Base-by-base conservation (phyloP, 2,888 invertebrate species). In the Octonoba sinensis region DNA sequence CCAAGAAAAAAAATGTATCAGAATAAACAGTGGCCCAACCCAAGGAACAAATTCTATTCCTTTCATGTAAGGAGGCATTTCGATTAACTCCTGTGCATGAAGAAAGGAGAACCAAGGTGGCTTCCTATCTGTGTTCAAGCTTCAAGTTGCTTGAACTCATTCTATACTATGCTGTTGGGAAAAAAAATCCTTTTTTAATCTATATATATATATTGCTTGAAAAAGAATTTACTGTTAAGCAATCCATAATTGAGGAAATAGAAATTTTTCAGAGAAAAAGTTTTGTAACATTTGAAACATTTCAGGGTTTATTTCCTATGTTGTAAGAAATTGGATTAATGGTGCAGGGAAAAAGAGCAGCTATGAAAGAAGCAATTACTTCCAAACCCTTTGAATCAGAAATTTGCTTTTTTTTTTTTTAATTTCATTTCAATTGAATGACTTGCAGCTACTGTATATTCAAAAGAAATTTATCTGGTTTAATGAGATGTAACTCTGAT, bases 41-140 rank as follows among this genome's bases (percentile, higher is more conserved):
- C 67, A 22, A 60, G 56, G 69, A 69, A 60, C 70, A 70, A 70
- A 62, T 77, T 69, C 51, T 51, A 60, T 77, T 64, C 69, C 60
- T 49, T 70, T 77, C 54, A 27, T 46, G 70, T 64, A 64, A 44
- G 77, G 70, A 70, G 70, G 70, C 77, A 69, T 69, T 76, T 76
- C 56, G 54, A 44, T 64, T 77, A 46, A 24, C 60, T 54, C 67
- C 47, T 57, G 47, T 54, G 47, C 49, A 66, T 54, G 64, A 56
- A 27, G 62, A 46, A 62, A 62, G 59, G 46, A 44, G 44, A 57
- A 20, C 15, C n/a, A 60, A 47, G 44, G 46, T 78, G 24, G 60
- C 79, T 73, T 73, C 79, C 79, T 67, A 67, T 79, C 24, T 54
- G 62, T 79, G 79, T 79, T 79, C 77, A 70, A 70, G 64, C 62